Evolutionary conservation across 2,113 vertebrate genomes (phyloP).

Genomic region (Saimiri boliviensis): DNA sequence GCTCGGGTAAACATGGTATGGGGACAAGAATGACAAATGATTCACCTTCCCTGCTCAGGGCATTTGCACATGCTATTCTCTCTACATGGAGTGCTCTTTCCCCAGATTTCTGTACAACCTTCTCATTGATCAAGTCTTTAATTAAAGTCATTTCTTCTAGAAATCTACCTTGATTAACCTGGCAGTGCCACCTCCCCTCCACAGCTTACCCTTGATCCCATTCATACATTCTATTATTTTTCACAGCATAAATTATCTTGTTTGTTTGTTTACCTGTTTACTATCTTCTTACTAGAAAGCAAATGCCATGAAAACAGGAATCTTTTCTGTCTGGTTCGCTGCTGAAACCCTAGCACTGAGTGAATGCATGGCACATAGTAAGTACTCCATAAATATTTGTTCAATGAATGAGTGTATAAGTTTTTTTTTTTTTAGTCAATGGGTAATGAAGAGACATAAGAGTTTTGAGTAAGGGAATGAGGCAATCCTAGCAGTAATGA

Average conservation of each 20-base stretch:
- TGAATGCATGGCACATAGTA: background rate
- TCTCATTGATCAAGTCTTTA: background rate
- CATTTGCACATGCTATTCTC: background rate
- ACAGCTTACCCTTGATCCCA: background rate
- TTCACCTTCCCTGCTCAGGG: background rate
- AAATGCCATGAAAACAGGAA: background rate
- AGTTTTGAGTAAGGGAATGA: background rate
- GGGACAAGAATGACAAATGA: background rate
- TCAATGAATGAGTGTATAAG: background rate
- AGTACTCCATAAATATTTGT: constrained; percentile 1
- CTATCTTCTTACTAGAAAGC: background rate
- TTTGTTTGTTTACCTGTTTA: background rate
- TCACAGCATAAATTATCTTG: background rate
- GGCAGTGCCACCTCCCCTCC: background rate
- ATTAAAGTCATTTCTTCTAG: background rate
- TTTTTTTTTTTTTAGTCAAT: background rate
- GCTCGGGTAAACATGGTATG: background rate
- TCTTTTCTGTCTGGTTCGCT: background rate
- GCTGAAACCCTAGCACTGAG: background rate
- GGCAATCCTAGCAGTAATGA: background rate
- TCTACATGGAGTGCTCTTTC: background rate
- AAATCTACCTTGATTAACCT: background rate
- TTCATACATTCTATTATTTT: background rate
- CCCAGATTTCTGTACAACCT: background rate
- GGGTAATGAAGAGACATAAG: background rate